A percentile compares a stretch with the other conserved stretches of the same genome.
phyloP scores from a whole-genome alignment of 2,113 vertebrate genomes.

The Mobula birostris region DNA sequence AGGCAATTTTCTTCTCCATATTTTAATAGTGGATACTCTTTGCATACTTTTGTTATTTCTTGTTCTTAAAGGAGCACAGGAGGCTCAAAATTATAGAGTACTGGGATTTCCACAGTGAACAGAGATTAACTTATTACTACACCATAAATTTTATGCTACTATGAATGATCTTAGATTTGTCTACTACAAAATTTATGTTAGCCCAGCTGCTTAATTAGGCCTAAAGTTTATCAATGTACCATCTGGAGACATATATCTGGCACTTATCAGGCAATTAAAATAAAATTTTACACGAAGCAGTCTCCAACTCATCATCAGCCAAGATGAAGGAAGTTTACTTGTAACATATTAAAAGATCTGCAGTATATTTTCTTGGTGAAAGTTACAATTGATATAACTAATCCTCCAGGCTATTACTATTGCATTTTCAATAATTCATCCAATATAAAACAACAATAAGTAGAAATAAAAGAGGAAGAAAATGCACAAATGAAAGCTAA shows the following conservation, averaged over 20 bases:
- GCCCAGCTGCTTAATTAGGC: neutral
- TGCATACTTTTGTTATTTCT: neutral
- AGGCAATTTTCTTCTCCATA: neutral
- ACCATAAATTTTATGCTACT: neutral
- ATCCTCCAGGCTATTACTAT: neutral
- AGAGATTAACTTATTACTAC: neutral
- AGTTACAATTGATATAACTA: neutral
- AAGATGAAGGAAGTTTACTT: neutral
- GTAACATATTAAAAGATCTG: neutral
- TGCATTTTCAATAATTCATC: neutral
- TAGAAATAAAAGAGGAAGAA: neutral
- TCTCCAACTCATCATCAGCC: neutral
- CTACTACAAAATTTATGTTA: neutral
- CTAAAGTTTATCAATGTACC: neutral
- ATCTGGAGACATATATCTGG: neutral
- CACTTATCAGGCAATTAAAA: neutral
- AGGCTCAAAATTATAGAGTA: neutral
- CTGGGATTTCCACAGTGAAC: neutral
- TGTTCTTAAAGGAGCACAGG: neutral
- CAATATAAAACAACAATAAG: neutral
- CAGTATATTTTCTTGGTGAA: neutral
- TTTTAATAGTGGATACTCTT: neutral
- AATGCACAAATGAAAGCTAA: neutral
- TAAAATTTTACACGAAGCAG: neutral
- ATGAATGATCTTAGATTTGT: constrained; percentile 7